Base-by-base conservation (phyloP, 1,140 invertebrate genomes). In the Hypsibius dujardini region DNA sequence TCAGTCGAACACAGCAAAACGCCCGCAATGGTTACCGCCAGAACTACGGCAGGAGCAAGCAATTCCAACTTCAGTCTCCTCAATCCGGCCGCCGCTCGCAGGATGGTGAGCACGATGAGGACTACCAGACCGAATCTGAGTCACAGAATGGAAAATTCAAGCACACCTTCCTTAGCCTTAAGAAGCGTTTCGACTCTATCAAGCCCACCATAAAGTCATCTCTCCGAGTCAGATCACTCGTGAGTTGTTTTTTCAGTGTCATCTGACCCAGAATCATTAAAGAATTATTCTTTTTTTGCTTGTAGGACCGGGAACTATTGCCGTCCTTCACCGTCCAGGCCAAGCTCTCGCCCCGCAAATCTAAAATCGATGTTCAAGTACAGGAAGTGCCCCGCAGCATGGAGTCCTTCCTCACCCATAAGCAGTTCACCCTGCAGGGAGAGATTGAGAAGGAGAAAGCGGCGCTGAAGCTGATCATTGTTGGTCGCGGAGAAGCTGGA, bases 251-350 rank as follows among this genome's bases (percentile, higher is more conserved):
- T 28, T 28, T 28, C 28, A 28, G 28, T 28, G 28, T 28, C 28
- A 28, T 28, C 28, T 28, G 28, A 28, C 28, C 28, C 28, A 56
- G n/a, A 56, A n/a, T 12, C 50, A 12, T 7, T 56, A n/a, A 56
- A n/a, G n/a, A n/a, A 56, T 56, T 56, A 7, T 56, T 7, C 7
- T 12, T 7, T 56, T 56, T 67, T 67, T 12, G 12, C 45, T 67
- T 42, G 42, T 45, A 67, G 62, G 62, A 67, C 62, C 62, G 62
- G 7, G 62, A 67, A 67, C 12, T 67, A 12, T 67, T 67, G 3
- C 62, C 62, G 3, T 15, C 12, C 3, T 12, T 67, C 12, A 67
- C 12, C 62, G 62, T 67, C 12, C 3, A 67, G 7, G 62, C 62
- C 62, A 67, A 67, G 62, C 12, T 45, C 42, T 15, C 62, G 12